Percentiles rank a stretch among this genome's conserved stretches.
These are phyloP conservation scores for Spisula subtruncata DNA, from an alignment of 2,888 invertebrate species.

Conservation along the genomic window DNA sequence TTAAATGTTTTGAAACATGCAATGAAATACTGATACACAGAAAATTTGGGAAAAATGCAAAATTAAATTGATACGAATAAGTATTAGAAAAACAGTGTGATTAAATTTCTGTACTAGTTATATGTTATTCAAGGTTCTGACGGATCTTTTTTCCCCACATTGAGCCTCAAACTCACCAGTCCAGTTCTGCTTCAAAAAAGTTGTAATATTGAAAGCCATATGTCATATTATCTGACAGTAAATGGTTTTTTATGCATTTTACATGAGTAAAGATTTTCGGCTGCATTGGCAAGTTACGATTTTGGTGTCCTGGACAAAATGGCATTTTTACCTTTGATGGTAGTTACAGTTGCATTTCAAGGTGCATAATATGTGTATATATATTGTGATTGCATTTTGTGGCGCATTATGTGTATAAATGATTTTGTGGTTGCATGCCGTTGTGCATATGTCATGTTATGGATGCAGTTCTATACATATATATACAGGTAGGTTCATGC, in stretches of 20 bases:
- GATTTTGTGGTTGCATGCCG: too few relatives aligned
- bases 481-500: too few relatives aligned
- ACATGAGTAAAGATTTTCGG: not conserved
- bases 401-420: too few relatives aligned
- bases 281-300: not conserved
- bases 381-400: not conserved
- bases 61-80: too few relatives aligned
- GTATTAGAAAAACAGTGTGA: too few relatives aligned
- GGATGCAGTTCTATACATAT: too few relatives aligned
- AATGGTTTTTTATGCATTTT: not conserved
- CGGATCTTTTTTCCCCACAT: not conserved
- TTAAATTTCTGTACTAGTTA: not conserved
- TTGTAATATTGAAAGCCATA: not conserved
- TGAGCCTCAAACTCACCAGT: not conserved
- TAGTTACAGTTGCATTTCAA: too few relatives aligned
- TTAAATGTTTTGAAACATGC: too few relatives aligned
- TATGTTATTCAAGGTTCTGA: not conserved
- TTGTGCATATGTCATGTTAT: too few relatives aligned
- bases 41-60: too few relatives aligned
- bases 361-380: not conserved
- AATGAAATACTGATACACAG: too few relatives aligned
- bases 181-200: conserved; percentile 1
- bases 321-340: not conserved
- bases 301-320: not conserved
- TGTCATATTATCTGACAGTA: not conserved